phyloP scores from a whole-genome alignment of 2,113 vertebrate species.

The Hyperopisus bebe region DNA sequence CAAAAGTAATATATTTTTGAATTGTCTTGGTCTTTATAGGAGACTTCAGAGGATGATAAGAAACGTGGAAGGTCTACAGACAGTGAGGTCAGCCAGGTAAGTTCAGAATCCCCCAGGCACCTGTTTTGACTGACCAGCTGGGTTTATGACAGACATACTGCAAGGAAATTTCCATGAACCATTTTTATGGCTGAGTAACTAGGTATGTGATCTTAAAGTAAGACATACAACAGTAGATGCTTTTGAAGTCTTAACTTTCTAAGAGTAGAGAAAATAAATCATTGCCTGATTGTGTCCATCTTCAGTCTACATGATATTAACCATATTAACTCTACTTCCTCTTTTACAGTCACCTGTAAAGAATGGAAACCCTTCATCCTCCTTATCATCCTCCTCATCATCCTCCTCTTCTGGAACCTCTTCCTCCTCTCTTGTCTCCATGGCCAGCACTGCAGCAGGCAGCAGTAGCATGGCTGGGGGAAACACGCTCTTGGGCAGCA shows the following conservation, averaged over 20 bases:
- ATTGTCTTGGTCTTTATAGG: conserved; percentile 55
- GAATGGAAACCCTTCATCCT: conserved; percentile 77
- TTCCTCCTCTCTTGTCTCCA: conserved; percentile 58
- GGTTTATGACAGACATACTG: not conserved
- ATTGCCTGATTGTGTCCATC: not conserved
- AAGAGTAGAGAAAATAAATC: not conserved
- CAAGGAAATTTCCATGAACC: not conserved
- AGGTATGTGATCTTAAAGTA: not conserved
- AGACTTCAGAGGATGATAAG: conserved; percentile 87
- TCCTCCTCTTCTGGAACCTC: conserved; percentile 48
- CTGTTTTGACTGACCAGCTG: not conserved
- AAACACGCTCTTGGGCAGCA: conserved; percentile 43
- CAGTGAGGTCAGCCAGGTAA: conserved; percentile 78
- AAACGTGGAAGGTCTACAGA: conserved; percentile 79
- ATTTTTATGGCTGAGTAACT: not conserved
- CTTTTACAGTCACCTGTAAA: conserved; percentile 74
- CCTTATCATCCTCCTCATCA: conserved; percentile 58
- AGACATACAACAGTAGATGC: not conserved
- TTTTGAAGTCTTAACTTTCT: not conserved
- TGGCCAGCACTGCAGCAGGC: conserved; percentile 46
- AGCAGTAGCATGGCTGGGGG: conserved; percentile 32
- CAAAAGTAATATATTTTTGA: not conserved
- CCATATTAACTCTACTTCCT: not conserved
- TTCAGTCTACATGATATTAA: not conserved
- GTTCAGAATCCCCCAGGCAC: conserved; percentile 6